phyloP scores from a whole-genome alignment of 2,888 invertebrate species.

The Agonopterix arenella region DNA sequence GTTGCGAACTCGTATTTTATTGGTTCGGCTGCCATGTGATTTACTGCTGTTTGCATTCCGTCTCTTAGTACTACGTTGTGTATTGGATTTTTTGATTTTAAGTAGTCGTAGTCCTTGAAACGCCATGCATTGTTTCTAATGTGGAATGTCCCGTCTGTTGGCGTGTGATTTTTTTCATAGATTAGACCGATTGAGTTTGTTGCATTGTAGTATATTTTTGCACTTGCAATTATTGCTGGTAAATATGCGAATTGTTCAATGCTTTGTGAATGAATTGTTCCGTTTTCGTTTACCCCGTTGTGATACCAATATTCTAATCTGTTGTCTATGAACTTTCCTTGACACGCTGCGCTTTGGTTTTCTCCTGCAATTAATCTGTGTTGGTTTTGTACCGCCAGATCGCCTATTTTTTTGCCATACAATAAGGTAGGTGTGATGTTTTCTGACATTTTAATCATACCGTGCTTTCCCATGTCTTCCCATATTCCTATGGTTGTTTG shows the following conservation, averaged over 20 bases:
- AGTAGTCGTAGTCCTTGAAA: neutral
- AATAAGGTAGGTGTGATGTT: neutral
- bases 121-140: slow-evolving; percentile 7
- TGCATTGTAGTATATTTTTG: slow-evolving; percentile 8
- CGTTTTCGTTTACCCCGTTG: neutral
- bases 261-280: neutral
- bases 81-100: neutral
- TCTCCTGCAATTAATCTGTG: slow-evolving; percentile 9
- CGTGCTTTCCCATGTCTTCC: slow-evolving; percentile 16
- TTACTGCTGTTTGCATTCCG: neutral
- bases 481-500: slow-evolving; percentile 17
- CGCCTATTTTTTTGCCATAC: neutral
- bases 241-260: slow-evolving; percentile 11
- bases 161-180: slow-evolving; percentile 5
- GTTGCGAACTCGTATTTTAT: slow-evolving; percentile 1
- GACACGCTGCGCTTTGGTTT: slow-evolving; percentile 10
- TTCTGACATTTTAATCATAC: slow-evolving; percentile 9
- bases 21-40: neutral
- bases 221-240: slow-evolving; percentile 10
- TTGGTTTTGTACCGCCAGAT: neutral
- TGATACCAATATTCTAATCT: slow-evolving; percentile 8
- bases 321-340: slow-evolving; percentile 13
- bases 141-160: slow-evolving; percentile 11
- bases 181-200: slow-evolving; percentile 9
- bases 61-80: neutral